These are phyloP conservation scores for Octodonta nipae DNA, from an alignment of 2,888 invertebrate species.

Conservation along the genomic window DNA sequence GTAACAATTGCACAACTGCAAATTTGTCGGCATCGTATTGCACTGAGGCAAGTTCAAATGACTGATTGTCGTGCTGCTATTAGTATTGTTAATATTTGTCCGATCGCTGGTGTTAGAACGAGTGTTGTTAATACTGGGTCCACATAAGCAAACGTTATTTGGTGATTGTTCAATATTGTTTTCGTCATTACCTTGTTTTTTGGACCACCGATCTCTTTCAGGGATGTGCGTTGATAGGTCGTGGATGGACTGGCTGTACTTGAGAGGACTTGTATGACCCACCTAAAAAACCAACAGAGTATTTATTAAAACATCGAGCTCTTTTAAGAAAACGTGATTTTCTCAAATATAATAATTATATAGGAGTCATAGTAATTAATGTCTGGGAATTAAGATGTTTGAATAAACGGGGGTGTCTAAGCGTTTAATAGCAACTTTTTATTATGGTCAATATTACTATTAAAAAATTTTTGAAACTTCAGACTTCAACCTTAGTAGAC, in stretches of 20 bases:
- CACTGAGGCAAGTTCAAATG: conserved; percentile 15
- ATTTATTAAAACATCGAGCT: too few relatives aligned
- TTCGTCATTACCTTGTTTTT: conserved; percentile 19
- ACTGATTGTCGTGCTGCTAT: conserved; percentile 16
- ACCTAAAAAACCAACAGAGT: conserved; percentile 50
- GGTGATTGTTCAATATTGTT: conserved; percentile 10
- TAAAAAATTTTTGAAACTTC: too few relatives aligned
- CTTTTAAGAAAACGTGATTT: too few relatives aligned
- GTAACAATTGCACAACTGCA: conserved; percentile 35
- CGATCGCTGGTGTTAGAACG: conserved; percentile 19
- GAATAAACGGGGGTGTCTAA: too few relatives aligned
- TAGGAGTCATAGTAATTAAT: too few relatives aligned
- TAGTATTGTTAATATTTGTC: conserved; percentile 21
- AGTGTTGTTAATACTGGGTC: conserved; percentile 13
- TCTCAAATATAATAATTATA: too few relatives aligned
- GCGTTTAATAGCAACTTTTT: too few relatives aligned
- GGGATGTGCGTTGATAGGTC: conserved; percentile 66
- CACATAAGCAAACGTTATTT: conserved; percentile 21
- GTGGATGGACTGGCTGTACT: conserved; percentile 74
- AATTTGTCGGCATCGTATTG: conserved; percentile 27
- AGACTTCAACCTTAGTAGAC: too few relatives aligned
- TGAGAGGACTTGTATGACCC: conserved; percentile 59
- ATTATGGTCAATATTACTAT: too few relatives aligned
- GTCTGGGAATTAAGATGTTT: too few relatives aligned
- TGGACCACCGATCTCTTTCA: conserved; percentile 36